Percentiles rank a stretch among this genome's conserved stretches.
Evolutionary conservation across 1,140 invertebrate genomes (phyloP).

Genomic region (Amphibalanus amphitrite): DNA sequence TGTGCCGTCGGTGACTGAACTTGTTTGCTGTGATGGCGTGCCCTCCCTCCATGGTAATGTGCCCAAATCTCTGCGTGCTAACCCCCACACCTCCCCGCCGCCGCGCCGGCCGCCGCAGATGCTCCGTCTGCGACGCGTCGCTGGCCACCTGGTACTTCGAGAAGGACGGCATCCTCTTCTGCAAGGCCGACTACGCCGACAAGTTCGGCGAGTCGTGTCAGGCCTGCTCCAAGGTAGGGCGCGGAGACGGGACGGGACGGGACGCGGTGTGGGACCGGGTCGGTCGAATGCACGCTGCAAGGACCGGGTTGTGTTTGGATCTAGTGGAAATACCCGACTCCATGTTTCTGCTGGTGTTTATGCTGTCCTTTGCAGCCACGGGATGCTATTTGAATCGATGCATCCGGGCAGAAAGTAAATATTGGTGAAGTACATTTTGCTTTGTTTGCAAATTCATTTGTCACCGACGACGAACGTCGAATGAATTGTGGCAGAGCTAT

Average conservation of each 20-base stretch:
- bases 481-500: no score
- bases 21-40: neutral
- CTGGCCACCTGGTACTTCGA: conserved; percentile 87
- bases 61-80: neutral
- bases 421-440: no score
- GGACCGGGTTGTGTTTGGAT: neutral
- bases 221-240: conserved; percentile 51
- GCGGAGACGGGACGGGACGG: no score
- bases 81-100: no score
- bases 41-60: no score
- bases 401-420: no score
- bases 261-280: neutral
- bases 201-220: conserved; percentile 77
- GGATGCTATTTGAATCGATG: no score
- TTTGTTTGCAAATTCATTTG: no score
- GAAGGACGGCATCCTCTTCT: conserved; percentile 73
- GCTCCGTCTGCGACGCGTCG: conserved; percentile 63
- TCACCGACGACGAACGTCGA: no score
- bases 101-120: conserved; percentile 32
- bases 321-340: neutral
- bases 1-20: conserved; percentile 5
- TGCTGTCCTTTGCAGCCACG: no score
- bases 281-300: neutral
- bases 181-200: conserved; percentile 71
- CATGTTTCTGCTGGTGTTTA: no score